Evolutionary conservation across 2,888 invertebrate species (phyloP), one percentile per base, ranked within the genome.

Genomic region (Heliconius aoede): DNA sequence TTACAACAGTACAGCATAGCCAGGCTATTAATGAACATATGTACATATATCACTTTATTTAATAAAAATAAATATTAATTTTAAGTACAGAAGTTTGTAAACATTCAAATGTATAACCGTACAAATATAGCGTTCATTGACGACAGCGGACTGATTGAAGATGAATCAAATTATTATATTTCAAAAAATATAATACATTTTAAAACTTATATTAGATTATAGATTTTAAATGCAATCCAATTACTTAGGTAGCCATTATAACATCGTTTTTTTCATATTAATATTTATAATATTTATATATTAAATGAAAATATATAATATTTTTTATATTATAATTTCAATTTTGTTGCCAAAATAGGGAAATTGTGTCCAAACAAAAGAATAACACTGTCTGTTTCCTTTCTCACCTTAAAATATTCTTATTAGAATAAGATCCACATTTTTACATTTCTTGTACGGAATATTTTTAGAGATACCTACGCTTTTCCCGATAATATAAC

Each of bases 81-180:
- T 24, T 24, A 8, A 15, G 36, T 40, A 36, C n/a, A 32, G 13
- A 64, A n/a, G 36, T 64, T 64, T 26, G 15, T 65, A 36, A 55
- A 15, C 51, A 71, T 55, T 62, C 51, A 24, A 55, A 51, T 55
- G 5, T 8, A 55, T 21, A 3, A 55, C n/a, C 60, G 68, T 79
- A 76, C 24, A 65, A 36, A 73, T 30, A 55, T 68, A 58, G 72
- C 46, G 40, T 78, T 74, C 78, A 80, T 80, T 79, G 79, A 79
- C 73, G 64, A 74, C 65, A 76, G 51, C 71, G 40, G 71, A 40
- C n/a, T 40, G 7, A 11, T 64, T 64, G 58, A 26, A 21, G n/a
- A 3, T 64, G 4, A 36, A 21, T 51, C 24, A 55, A 69, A 26
- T 40, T 32, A 40, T 26, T 26, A 11, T 15, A 15, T n/a, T 60